Evolutionary conservation across 2,113 vertebrate genomes (phyloP), one percentile per base, ranked within the genome.

Genomic region (Podocnemis expansa): DNA sequence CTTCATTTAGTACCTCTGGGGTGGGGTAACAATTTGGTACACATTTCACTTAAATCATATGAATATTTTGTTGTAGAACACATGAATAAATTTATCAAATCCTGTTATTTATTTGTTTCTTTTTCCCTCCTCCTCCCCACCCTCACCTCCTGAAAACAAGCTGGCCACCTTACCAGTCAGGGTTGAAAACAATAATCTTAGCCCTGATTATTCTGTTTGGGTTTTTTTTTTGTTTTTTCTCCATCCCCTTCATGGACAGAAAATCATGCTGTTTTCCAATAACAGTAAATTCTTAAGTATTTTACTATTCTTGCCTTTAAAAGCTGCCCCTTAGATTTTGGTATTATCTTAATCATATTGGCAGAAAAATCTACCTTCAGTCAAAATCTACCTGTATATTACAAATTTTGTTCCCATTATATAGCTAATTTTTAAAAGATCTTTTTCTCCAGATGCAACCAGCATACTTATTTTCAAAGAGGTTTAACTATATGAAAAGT

Each of bases 241-340:
- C 88, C 93, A 63, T 9, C 78, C 84, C 49, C 83, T 22, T 87
- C 87, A 90, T 4, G 82, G 75, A 86, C 73, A 76, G 80, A 90
- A 84, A 52, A 85, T 89, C 56, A 91, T 94, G 85, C 3, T 25
- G 29, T 76, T 95, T 91, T 81, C 82, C 2, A 95, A 86, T 21
- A 84, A 21, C 78, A 34, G 87, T 22, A 58, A 93, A 90, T 60
- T 67, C 89, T 91, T 63, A 67, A 67, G 34, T 63, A 63, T 63
- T 63, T 63, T 63, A 34, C 60, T 63, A 63, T 19, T n/a, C 60
- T 67, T 67, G 16, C 60, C 60, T 34, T 63, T 63, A 31, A n/a
- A 63, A 63, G n/a, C 31, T 67, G 60, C 60, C 7, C n/a, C 60
- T 67, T n/a, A n/a, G n/a, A n/a, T n/a, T n/a, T n/a, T n/a, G n/a